Evolutionary conservation across 2,888 invertebrate genomes (phyloP).

Genomic region (Hylaea fasciaria): DNA sequence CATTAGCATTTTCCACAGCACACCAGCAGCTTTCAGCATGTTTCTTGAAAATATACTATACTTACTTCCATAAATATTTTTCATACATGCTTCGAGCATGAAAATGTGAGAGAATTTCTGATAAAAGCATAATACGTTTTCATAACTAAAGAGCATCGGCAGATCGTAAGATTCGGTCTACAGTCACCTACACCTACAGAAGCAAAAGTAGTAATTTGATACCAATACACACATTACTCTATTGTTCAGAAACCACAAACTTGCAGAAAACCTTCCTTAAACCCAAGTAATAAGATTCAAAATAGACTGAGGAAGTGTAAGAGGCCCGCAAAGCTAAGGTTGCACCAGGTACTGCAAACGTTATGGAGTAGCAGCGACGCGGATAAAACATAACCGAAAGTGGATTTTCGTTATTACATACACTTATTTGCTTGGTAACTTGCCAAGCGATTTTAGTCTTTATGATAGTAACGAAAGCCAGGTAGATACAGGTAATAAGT

Average conservation of each 20-base stretch:
- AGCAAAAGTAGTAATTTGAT: conserved; percentile 51
- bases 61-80: too few species aligned
- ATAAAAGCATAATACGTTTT: conserved; percentile 11
- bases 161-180: conserved; percentile 48
- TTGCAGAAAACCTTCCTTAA: not conserved
- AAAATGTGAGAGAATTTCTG: conserved; percentile 3
- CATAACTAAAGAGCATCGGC: conserved; percentile 45
- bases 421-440: conserved; percentile 54
- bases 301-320: not conserved
- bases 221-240: conserved; percentile 29
- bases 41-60: too few species aligned
- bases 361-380: conserved; percentile 63
- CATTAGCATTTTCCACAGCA: too few species aligned
- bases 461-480: conserved; percentile 36
- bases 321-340: conserved; percentile 23
- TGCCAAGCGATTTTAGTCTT: conserved; percentile 62
- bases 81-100: not conserved
- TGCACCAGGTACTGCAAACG: conserved; percentile 46
- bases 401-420: conserved; percentile 69
- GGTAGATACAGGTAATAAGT: conserved; percentile 15
- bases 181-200: conserved; percentile 49
- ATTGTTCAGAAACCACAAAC: not conserved
- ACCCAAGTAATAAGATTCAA: conserved; percentile 4
- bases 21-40: too few species aligned
- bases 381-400: conserved; percentile 71